phyloP scores from a whole-genome alignment of 2,888 invertebrate species.

The Nomada hirtipes region DNA sequence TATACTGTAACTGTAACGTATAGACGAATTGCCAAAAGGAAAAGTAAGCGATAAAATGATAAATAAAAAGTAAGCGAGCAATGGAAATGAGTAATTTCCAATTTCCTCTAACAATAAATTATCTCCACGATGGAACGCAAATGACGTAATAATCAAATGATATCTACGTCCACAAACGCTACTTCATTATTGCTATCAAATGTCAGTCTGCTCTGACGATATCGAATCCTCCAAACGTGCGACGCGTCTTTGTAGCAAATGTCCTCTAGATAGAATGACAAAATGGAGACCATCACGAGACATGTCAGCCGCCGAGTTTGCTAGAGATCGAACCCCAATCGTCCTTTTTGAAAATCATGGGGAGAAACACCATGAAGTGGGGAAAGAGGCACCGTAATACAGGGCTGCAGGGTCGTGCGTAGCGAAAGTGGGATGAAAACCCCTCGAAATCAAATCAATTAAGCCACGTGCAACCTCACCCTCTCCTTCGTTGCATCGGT shows the following conservation, averaged over 20 bases:
- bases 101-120: no score
- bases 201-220: slow-evolving; percentile 5
- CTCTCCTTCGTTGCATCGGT: slow-evolving; percentile 59
- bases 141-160: not conserved
- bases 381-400: slow-evolving; percentile 54
- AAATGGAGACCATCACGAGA: slow-evolving; percentile 64
- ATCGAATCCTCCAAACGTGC: not conserved
- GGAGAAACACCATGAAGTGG: slow-evolving; percentile 37
- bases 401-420: slow-evolving; percentile 55
- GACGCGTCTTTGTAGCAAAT: slow-evolving; percentile 34
- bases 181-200: slow-evolving; percentile 6
- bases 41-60: no score
- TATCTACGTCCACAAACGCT: not conserved
- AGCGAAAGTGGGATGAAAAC: slow-evolving; percentile 77
- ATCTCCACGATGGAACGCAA: no score
- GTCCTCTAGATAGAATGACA: slow-evolving; percentile 47
- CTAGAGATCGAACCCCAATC: slow-evolving; percentile 64
- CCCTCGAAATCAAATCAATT: slow-evolving; percentile 83
- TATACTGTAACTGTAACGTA: no score
- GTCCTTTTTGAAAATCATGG: slow-evolving; percentile 67
- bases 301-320: slow-evolving; percentile 30
- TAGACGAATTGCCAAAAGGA: no score
- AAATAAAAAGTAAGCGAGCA: no score
- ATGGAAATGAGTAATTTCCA: no score
- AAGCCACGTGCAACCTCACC: slow-evolving; percentile 79